These are phyloP conservation scores for Agonum fuliginosum DNA, from an alignment of 2,888 invertebrate genomes.

Conservation along the genomic window DNA sequence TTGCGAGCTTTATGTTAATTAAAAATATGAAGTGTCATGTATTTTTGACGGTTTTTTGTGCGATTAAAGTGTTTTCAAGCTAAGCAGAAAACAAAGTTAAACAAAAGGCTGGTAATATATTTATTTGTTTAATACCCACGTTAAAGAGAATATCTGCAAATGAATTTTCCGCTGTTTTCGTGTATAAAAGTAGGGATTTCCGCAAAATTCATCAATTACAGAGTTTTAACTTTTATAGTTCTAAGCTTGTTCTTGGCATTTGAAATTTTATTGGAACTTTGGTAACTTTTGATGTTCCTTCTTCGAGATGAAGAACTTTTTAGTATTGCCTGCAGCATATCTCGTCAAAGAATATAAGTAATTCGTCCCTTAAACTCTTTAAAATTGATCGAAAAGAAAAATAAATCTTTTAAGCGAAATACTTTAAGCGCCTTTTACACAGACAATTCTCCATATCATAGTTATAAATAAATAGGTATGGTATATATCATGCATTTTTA, in stretches of 20 bases:
- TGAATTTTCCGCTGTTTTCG: conserved; percentile 21
- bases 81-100: too few species aligned
- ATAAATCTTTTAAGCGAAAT: conserved; percentile 34
- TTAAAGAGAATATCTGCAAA: neutral
- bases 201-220: conserved; percentile 34
- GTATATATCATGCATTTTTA: too few species aligned
- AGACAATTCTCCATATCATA: too few species aligned
- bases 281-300: conserved; percentile 51
- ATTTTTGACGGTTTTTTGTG: too few species aligned
- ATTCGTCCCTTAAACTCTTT: conserved; percentile 41
- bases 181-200: conserved; percentile 25
- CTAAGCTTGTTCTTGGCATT: conserved; percentile 41
- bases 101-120: too few species aligned
- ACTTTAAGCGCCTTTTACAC: too few species aligned
- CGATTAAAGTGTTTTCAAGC: too few species aligned
- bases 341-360: conserved; percentile 47
- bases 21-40: too few species aligned
- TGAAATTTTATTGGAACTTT: conserved; percentile 41
- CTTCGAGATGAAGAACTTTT: conserved; percentile 50
- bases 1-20: too few species aligned
- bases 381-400: conserved; percentile 33
- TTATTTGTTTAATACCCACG: neutral
- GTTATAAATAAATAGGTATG: too few species aligned
- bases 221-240: conserved; percentile 46
- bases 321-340: conserved; percentile 32